phyloP scores from a whole-genome alignment of 2,113 vertebrate genomes.

The Leptocoma aspasia region DNA sequence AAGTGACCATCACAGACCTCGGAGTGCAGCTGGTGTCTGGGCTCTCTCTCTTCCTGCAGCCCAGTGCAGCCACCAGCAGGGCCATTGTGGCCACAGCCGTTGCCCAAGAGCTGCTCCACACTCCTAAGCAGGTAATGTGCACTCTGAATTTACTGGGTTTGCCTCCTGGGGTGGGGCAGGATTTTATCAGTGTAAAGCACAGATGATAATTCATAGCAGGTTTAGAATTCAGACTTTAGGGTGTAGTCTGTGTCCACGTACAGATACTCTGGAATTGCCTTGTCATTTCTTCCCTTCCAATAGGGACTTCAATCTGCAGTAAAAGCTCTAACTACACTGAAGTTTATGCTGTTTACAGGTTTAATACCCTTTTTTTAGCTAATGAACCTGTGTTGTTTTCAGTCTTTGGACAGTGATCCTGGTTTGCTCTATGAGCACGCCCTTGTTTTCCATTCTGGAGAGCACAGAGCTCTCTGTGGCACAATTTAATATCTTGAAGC shows the following conservation, averaged over 20 bases:
- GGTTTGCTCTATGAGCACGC: background rate
- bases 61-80: conserved; percentile 78
- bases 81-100: conserved; percentile 83
- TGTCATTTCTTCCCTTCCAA: background rate
- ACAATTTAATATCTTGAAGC: background rate
- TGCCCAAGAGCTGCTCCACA: conserved; percentile 88
- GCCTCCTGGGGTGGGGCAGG: background rate
- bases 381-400: background rate
- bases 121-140: conserved; percentile 84
- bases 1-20: conserved; percentile 90
- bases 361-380: background rate
- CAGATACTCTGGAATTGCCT: background rate
- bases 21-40: conserved; percentile 91
- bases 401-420: background rate
- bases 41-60: conserved; percentile 85
- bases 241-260: accelerated
- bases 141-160: background rate
- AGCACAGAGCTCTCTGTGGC: background rate
- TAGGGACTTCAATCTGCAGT: background rate
- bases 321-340: background rate
- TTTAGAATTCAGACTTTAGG: background rate
- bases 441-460: background rate
- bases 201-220: background rate
- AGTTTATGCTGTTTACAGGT: background rate
- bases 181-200: background rate